A percentile compares a stretch with the other conserved stretches of the same genome.
Evolutionary conservation across 2,888 invertebrate species (phyloP).

Genomic region (Dasypolia templi): DNA sequence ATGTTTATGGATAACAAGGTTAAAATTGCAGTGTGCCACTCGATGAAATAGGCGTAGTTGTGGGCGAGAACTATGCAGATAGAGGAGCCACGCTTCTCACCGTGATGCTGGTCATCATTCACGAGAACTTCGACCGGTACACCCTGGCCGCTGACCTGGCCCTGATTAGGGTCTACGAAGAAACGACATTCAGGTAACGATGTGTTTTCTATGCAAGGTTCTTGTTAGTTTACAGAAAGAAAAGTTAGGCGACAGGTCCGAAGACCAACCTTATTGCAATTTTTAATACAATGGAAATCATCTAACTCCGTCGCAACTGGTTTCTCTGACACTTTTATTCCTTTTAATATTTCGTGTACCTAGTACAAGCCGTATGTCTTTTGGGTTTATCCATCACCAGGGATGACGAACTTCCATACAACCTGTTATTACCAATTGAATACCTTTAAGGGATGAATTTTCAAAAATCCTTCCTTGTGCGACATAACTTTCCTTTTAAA

Average conservation of each 20-base stretch:
- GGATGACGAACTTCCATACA: too few relatives aligned
- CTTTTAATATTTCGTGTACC: too few relatives aligned
- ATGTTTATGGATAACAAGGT: neutral
- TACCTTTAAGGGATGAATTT: too few relatives aligned
- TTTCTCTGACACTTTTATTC: too few relatives aligned
- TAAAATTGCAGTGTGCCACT: conserved; percentile 76
- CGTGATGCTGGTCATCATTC: conserved; percentile 77
- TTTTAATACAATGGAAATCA: neutral
- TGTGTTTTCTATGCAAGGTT: neutral
- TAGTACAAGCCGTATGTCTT: too few relatives aligned
- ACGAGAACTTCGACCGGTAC: conserved; percentile 76
- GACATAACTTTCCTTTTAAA: too few relatives aligned
- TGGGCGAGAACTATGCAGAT: conserved; percentile 83
- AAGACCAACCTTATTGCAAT: neutral
- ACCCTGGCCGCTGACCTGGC: conserved; percentile 78
- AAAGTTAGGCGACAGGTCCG: neutral
- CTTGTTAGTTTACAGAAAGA: neutral
- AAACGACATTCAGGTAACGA: conserved; percentile 72
- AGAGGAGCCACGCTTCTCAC: conserved; percentile 77
- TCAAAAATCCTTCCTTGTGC: too few relatives aligned
- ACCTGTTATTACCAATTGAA: too few relatives aligned
- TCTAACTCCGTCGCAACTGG: too few relatives aligned
- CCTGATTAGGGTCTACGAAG: conserved; percentile 77
- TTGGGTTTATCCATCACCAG: too few relatives aligned
- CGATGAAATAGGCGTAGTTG: conserved; percentile 77